A percentile compares a stretch with the other conserved stretches of the same genome.
Evolutionary conservation across 2,797 vertebrate genomes (phyloP).

Genomic region (Trichosurus vulpecula): DNA sequence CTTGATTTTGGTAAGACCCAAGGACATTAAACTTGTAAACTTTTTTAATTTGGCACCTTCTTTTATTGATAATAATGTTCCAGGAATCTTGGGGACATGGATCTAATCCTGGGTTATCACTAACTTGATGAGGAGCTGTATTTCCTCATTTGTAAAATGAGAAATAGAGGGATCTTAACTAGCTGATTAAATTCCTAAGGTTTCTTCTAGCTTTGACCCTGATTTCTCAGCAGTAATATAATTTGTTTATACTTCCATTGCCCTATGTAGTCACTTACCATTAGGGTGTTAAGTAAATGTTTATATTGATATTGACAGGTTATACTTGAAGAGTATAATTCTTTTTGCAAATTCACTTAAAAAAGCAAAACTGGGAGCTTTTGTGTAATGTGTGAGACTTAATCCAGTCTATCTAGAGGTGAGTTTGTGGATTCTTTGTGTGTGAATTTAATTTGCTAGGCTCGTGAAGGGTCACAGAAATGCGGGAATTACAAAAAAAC

Average conservation of each 20-base stretch:
- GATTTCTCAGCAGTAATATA: background rate
- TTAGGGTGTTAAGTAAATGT: background rate
- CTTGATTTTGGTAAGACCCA: background rate
- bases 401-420: background rate
- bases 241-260: background rate
- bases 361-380: background rate
- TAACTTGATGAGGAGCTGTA: background rate
- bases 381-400: background rate
- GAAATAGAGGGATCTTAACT: background rate
- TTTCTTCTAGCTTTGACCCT: background rate
- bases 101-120: background rate
- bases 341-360: background rate
- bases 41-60: background rate
- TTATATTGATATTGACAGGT: background rate
- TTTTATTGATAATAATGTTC: background rate
- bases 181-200: background rate
- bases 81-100: background rate
- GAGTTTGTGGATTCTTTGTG: background rate
- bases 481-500: background rate
- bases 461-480: background rate
- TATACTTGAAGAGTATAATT: background rate
- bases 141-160: background rate
- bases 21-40: background rate
- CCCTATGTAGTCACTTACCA: background rate
- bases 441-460: background rate